Conservation (phyloP, 2,797 vertebrate genomes). For the Clangula hyemalis region DNA sequence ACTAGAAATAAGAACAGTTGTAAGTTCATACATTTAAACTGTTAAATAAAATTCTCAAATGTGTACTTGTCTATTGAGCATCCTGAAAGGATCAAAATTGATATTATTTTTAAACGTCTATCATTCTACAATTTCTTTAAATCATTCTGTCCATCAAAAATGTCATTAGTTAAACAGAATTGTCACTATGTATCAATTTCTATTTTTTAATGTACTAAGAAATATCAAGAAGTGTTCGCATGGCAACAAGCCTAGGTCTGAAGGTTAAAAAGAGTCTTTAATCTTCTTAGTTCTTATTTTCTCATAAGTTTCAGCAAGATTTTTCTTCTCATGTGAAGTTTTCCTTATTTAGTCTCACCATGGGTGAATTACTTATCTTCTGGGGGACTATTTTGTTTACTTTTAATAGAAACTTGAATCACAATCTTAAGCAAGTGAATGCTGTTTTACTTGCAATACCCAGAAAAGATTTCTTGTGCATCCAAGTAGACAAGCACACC, state of each 20-base stretch:
- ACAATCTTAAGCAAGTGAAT: neutral
- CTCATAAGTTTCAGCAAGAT: neutral
- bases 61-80: neutral
- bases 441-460: neutral
- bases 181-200: neutral
- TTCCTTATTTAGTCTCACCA: neutral
- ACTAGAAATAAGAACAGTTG: neutral
- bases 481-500: neutral
- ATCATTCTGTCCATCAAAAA: neutral
- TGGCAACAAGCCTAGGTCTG: neutral
- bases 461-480: neutral
- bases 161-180: neutral
- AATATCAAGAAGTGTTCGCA: neutral
- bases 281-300: neutral
- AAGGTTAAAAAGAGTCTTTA: neutral
- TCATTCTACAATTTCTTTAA: neutral
- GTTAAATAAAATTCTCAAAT: constrained; percentile 34
- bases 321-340: neutral
- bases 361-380: neutral
- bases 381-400: neutral
- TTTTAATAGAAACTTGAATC: neutral
- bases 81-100: neutral
- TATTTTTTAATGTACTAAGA: neutral
- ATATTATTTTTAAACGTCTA: neutral
- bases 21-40: neutral